Evolutionary conservation across 2,888 invertebrate species (phyloP).

Genomic region (Phalangium opilio): DNA sequence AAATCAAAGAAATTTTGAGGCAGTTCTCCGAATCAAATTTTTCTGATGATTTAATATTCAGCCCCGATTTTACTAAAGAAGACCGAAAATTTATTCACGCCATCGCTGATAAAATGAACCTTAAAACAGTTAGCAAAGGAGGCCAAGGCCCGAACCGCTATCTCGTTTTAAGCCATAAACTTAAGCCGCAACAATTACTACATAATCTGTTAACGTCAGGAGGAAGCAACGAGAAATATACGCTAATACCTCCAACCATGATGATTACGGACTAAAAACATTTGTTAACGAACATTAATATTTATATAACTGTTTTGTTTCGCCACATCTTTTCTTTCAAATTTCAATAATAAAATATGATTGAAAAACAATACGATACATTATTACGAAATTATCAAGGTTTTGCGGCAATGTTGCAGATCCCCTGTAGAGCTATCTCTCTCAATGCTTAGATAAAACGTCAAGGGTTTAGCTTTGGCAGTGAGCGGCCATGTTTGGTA

Average conservation of each 20-base stretch:
- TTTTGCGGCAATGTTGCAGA: too few species aligned
- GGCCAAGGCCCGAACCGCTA: constrained; percentile 32
- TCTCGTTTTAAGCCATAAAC: constrained; percentile 38
- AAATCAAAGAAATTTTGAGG: constrained; percentile 25
- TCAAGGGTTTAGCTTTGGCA: too few species aligned
- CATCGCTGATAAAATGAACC: constrained; percentile 32
- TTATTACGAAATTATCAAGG: too few species aligned
- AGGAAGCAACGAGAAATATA: constrained; percentile 39
- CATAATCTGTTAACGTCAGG: constrained; percentile 34
- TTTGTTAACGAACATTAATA: too few species aligned
- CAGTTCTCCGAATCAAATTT: constrained; percentile 27
- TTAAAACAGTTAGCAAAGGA: constrained; percentile 40
- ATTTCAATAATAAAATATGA: too few species aligned
- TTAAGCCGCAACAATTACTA: constrained; percentile 34
- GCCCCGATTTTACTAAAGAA: constrained; percentile 32
- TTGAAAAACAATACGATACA: too few species aligned
- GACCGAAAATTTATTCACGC: constrained; percentile 34
- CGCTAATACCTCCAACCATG: constrained; percentile 28
- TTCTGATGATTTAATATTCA: constrained; percentile 32
- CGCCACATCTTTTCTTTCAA: too few species aligned
- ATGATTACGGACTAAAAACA: too few species aligned
- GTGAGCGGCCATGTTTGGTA: too few species aligned
- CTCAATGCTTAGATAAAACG: too few species aligned
- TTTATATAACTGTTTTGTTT: too few species aligned
- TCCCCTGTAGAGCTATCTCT: too few species aligned